Evolutionary conservation across 2,888 invertebrate species (phyloP).

Genomic region (Drosophila aldrichi): DNA sequence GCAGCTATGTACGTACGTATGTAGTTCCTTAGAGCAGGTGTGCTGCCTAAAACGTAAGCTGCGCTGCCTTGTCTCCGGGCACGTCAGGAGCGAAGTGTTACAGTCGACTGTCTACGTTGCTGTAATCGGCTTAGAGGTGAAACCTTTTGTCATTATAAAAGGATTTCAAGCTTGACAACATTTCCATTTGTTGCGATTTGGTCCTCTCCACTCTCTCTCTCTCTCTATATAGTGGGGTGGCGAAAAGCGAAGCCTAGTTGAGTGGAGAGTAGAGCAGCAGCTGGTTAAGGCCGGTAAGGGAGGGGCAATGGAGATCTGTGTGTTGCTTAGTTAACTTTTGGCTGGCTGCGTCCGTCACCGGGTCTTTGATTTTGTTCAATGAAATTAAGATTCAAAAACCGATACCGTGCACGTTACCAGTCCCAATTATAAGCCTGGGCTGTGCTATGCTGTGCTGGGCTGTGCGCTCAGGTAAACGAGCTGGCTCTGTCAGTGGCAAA

Average conservation of each 20-base stretch:
- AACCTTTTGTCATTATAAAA: conserved; percentile 81
- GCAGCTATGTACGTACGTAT: too few species aligned
- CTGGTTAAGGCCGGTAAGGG: too few species aligned
- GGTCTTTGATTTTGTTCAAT: conserved; percentile 63
- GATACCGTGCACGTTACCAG: conserved; percentile 56
- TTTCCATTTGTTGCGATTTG: conserved; percentile 77
- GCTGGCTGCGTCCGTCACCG: conserved; percentile 43
- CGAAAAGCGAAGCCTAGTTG: too few species aligned
- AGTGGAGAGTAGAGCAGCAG: too few species aligned
- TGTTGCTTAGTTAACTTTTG: conserved; percentile 73
- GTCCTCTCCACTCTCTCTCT: conserved; percentile 7
- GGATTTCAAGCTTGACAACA: conserved; percentile 79
- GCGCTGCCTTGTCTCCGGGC: conserved; percentile 17
- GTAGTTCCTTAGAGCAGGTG: conserved; percentile 14
- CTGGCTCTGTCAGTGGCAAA: conserved; percentile 31
- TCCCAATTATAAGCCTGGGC: conserved; percentile 63
- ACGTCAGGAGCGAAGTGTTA: conserved; percentile 41
- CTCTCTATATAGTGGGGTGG: not conserved
- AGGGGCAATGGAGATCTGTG: not conserved
- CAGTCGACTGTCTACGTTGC: conserved; percentile 47
- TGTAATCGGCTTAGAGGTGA: conserved; percentile 80
- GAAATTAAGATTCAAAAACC: conserved; percentile 80
- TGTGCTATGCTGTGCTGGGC: not conserved
- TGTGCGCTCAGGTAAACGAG: conserved; percentile 25
- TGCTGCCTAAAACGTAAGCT: conserved; percentile 34